Base-by-base conservation (phyloP, 2,113 vertebrate species). In the Halichoeres trimaculatus region DNA sequence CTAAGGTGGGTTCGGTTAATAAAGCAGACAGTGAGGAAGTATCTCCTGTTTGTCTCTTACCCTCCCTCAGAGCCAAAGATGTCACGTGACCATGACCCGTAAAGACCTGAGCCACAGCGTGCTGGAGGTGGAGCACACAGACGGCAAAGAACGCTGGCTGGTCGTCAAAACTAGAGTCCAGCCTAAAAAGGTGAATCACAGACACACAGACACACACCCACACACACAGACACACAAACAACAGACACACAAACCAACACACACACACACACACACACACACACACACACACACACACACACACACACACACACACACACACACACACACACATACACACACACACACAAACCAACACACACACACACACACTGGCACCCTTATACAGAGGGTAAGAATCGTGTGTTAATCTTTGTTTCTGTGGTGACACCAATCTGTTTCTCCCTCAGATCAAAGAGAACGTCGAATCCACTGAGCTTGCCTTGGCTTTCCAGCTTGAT, bases 401-500 rank as follows among this genome's bases (percentile, higher is more conserved):
- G n/a, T n/a, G n/a, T n/a, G n/a, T n/a, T n/a, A n/a, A 13, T 14
- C 43, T 45, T 10, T 20, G 4, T 20, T 20, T 19, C 19, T 48
- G 6, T 48, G 17, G 6, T 45, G 14, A 45, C 41, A 43, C 13
- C 5, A 11, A 41, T 43, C 13, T 43, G 17, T n/a, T 48, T 12
- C 38, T 12, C 2, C 11, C 58, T 30, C 65, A 95, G 94, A 91
- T 95, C 66, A 94, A 93, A 81, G 91, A 92, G 22, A 90, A 92
- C 0, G 90, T 95, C 0, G 92, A 93, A 80, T 90, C 90, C 9
- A 95, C 94, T 0, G 93, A 95, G 75, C 78, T 94, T 3, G 93
- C 94, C 3, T 85, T 95, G 67, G 94, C 94, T 8, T 95, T 94
- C 85, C 92, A 93, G 82, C 89, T 95, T 3, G 35, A 61, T 17